Conservation (phyloP, 2,113 vertebrate genomes). For the Sterna hirundo region DNA sequence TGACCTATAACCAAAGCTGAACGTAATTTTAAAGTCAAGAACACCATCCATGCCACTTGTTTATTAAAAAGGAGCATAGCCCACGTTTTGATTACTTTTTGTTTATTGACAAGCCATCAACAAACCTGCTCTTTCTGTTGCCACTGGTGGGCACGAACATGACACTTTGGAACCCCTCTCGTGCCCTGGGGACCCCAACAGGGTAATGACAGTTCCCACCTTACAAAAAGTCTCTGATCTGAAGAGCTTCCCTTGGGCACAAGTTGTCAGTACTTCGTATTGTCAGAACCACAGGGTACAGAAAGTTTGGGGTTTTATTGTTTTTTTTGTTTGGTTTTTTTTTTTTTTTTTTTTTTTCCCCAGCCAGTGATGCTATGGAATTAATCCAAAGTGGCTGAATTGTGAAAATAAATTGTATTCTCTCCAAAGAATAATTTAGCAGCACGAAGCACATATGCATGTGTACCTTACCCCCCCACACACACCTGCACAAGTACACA, state of each 20-base stretch:
- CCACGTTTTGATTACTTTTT: neutral
- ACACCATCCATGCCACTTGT: neutral
- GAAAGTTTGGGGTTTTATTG: neutral
- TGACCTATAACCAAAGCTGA: neutral
- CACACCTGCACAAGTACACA: slow-evolving; percentile 56
- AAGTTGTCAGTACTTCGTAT: neutral
- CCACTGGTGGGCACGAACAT: neutral
- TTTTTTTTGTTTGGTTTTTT: neutral
- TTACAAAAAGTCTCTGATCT: neutral
- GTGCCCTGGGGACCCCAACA: neutral
- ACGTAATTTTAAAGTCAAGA: neutral
- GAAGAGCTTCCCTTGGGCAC: neutral
- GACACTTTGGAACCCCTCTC: neutral
- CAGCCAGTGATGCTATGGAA: neutral
- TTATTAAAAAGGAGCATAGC: neutral
- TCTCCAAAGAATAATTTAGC: slow-evolving; percentile 8
- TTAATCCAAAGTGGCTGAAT: neutral
- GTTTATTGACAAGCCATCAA: neutral
- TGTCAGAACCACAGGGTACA: neutral
- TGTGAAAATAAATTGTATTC: neutral
- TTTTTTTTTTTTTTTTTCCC: neutral
- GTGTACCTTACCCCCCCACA: neutral
- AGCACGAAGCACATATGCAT: neutral
- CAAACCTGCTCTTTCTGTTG: neutral
- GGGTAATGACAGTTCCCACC: neutral